Evolutionary conservation across 37 sponge, comb jelly and placozoan species (phyloP).

Genomic region (Aplysina aerophoba): DNA sequence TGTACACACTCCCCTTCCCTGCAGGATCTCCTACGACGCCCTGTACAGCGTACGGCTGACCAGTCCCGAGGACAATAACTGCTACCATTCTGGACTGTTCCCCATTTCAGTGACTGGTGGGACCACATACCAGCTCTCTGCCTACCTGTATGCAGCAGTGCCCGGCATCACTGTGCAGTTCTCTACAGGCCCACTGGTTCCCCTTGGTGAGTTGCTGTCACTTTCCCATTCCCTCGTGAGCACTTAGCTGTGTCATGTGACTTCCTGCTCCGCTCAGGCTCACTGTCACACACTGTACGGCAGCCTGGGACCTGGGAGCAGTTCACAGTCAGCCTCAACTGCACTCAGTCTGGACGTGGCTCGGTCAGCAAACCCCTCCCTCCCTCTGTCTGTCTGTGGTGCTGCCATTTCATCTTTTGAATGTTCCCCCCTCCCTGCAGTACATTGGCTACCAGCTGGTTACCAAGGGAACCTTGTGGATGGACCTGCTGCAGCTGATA

Average conservation of each 20-base stretch:
- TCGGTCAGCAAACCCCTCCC: background rate
- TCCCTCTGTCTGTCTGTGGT: background rate
- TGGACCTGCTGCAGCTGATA: constrained; percentile 31
- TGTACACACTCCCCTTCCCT: background rate
- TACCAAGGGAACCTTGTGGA: constrained; percentile 33
- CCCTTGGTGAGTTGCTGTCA: background rate
- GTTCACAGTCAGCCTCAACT: constrained; percentile 21
- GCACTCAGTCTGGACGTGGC: background rate
- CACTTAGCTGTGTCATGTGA: background rate
- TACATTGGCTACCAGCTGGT: constrained; percentile 25
- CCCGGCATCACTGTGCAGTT: constrained; percentile 26
- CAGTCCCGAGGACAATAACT: background rate
- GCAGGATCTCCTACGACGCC: constrained; percentile 38
- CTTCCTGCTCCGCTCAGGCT: background rate
- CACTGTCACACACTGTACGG: background rate
- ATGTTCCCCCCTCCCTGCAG: background rate
- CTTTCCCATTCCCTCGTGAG: background rate
- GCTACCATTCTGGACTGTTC: background rate
- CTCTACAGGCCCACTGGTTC: background rate
- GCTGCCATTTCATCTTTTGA: background rate
- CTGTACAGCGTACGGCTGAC: constrained; percentile 37
- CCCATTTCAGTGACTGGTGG: background rate
- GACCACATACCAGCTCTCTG: constrained; percentile 15
- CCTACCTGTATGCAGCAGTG: background rate
- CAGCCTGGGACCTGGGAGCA: background rate